Percentiles rank a stretch among this genome's conserved stretches.
phyloP scores from a whole-genome alignment of 2,113 vertebrate genomes.

The Saccopteryx leptura region DNA sequence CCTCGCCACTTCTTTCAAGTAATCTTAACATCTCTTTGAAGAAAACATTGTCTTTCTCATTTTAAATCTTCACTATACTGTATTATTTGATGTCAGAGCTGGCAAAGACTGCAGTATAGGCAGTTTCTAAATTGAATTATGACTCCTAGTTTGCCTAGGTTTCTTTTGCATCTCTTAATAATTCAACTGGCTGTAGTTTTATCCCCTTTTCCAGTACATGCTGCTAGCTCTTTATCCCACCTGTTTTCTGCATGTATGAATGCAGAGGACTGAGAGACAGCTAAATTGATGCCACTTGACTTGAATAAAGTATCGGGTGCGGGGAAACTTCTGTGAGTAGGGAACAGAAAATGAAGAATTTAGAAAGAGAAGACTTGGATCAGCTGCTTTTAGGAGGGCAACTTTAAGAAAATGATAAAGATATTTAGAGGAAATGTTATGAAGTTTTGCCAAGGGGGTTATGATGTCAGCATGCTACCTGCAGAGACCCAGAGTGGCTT shows the following conservation, averaged over 20 bases:
- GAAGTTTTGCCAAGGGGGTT: constrained; percentile 49
- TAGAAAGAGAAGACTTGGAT: constrained; percentile 43
- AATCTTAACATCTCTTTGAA: constrained; percentile 70
- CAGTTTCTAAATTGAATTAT: constrained; percentile 58
- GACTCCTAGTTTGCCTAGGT: constrained; percentile 50
- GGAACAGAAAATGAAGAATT: constrained; percentile 60
- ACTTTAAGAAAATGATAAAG: constrained; percentile 38
- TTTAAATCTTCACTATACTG: constrained; percentile 27
- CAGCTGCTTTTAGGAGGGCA: constrained; percentile 46
- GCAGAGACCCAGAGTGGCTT: constrained; percentile 10
- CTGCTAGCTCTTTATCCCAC: constrained; percentile 7
- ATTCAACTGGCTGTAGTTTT: constrained; percentile 44
- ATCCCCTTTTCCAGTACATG: constrained; percentile 19
- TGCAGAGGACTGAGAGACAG: constrained; percentile 32
- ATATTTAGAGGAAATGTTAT: constrained; percentile 43
- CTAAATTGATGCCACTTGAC: constrained; percentile 51
- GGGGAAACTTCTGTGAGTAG: neutral
- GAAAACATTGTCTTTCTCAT: constrained; percentile 54
- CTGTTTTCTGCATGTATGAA: constrained; percentile 20
- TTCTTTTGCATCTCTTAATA: constrained; percentile 46
- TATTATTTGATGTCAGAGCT: constrained; percentile 65
- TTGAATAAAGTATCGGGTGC: no score
- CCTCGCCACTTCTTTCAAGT: constrained; percentile 61
- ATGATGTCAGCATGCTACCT: constrained; percentile 49
- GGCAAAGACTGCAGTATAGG: constrained; percentile 3